A percentile compares a stretch with the other conserved stretches of the same genome.
Evolutionary conservation across 2,797 vertebrate genomes (phyloP).

Genomic region (Emys orbicularis): DNA sequence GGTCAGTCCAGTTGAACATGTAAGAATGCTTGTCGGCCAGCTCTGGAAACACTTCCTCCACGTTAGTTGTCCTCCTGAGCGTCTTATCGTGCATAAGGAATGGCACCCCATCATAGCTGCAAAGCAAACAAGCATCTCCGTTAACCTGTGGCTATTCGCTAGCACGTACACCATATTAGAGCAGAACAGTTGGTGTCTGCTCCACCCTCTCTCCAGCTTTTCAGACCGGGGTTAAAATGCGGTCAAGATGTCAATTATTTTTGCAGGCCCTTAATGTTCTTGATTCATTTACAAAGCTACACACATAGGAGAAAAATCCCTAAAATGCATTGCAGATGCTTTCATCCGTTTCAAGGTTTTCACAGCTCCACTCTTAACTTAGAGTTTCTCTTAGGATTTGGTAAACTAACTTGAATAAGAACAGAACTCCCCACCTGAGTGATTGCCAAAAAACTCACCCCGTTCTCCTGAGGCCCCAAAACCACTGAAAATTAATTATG

Average conservation of each 20-base stretch:
- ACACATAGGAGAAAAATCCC: background rate
- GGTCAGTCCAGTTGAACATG: conserved; percentile 95
- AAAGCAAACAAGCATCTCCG: background rate
- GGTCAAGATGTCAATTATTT: fast-evolving
- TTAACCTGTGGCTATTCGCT: background rate
- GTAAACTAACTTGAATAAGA: fast-evolving
- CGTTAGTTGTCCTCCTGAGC: conserved; percentile 91
- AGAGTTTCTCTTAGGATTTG: background rate
- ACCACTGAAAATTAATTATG: background rate
- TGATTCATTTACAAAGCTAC: background rate
- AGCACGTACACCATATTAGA: fast-evolving
- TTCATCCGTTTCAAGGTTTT: background rate
- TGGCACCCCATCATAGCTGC: conserved; percentile 92
- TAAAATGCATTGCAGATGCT: background rate
- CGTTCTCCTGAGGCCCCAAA: background rate
- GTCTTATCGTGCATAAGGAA: conserved; percentile 95
- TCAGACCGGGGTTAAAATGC: background rate
- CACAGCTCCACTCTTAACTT: background rate
- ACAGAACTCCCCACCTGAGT: background rate
- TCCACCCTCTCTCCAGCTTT: background rate
- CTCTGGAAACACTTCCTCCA: conserved; percentile 86
- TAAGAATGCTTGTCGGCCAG: conserved; percentile 85
- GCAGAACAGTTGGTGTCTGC: fast-evolving
- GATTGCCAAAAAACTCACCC: background rate
- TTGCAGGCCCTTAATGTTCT: background rate